Conservation (phyloP, 1,140 invertebrate genomes). For the Penaeus chinensis region DNA sequence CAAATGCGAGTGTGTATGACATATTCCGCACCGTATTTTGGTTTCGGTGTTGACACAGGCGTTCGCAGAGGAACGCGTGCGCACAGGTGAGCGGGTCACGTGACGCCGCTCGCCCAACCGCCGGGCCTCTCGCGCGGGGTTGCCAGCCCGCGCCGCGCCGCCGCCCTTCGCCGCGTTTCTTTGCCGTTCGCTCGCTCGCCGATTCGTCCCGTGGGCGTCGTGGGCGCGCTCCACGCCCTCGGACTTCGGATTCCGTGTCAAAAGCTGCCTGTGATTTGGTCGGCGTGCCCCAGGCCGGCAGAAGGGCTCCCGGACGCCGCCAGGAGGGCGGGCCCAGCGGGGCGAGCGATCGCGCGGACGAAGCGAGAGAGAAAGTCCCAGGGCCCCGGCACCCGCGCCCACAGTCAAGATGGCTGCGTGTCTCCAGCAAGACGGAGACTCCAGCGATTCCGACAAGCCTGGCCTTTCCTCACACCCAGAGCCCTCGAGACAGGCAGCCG, state of each 20-base stretch:
- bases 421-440: constrained; percentile 55
- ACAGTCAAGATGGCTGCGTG: constrained; percentile 59
- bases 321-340: background rate
- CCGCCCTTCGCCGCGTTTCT: background rate
- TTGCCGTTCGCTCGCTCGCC: background rate
- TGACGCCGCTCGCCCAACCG: constrained; percentile 25
- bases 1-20: background rate
- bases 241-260: too few relatives aligned
- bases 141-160: constrained; percentile 6
- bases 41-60: constrained; percentile 29
- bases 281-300: too few relatives aligned
- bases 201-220: too few relatives aligned
- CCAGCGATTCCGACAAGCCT: constrained; percentile 44
- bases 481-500: constrained; percentile 27
- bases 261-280: too few relatives aligned
- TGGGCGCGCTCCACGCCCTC: too few relatives aligned
- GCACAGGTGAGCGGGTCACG: constrained; percentile 55
- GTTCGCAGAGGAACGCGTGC: constrained; percentile 51
- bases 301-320: background rate
- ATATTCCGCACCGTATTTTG: constrained; percentile 2
- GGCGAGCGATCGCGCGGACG: constrained; percentile 5
- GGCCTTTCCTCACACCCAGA: constrained; percentile 31
- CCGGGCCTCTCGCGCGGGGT: constrained; percentile 9
- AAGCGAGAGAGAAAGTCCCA: constrained; percentile 5
- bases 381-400: constrained; percentile 44